Evolutionary conservation across 2,113 vertebrate genomes (phyloP).

Genomic region (Hiodon alosoides): DNA sequence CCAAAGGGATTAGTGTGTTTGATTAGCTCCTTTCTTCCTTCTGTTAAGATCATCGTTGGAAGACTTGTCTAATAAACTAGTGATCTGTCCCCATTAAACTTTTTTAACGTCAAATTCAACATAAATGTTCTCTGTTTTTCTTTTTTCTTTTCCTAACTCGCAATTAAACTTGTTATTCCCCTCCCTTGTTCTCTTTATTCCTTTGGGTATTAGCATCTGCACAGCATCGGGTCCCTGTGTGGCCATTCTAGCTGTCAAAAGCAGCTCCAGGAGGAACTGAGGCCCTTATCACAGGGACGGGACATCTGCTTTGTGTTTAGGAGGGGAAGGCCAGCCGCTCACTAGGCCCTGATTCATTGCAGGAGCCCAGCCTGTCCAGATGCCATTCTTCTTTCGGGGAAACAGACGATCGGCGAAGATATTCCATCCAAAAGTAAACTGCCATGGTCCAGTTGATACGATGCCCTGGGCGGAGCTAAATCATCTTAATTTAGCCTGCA

Average conservation of each 20-base stretch:
- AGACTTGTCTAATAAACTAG: neutral
- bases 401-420: no score
- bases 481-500: no score
- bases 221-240: neutral
- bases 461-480: no score
- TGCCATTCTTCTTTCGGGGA: constrained; percentile 1
- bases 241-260: neutral
- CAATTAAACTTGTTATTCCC: no score
- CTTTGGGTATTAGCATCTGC: neutral
- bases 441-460: neutral
- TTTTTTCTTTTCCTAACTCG: neutral
- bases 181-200: neutral
- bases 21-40: neutral
- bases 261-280: neutral
- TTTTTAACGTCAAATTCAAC: neutral
- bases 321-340: neutral
- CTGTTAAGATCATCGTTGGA: neutral
- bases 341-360: neutral
- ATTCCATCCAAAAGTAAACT: constrained; percentile 1
- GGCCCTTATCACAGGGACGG: neutral
- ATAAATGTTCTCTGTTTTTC: no score
- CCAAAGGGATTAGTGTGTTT: neutral
- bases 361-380: neutral
- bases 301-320: constrained; percentile 24
- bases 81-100: neutral